Base-by-base conservation (phyloP, 2,888 invertebrate species). In the Seladonia tumulorum region DNA sequence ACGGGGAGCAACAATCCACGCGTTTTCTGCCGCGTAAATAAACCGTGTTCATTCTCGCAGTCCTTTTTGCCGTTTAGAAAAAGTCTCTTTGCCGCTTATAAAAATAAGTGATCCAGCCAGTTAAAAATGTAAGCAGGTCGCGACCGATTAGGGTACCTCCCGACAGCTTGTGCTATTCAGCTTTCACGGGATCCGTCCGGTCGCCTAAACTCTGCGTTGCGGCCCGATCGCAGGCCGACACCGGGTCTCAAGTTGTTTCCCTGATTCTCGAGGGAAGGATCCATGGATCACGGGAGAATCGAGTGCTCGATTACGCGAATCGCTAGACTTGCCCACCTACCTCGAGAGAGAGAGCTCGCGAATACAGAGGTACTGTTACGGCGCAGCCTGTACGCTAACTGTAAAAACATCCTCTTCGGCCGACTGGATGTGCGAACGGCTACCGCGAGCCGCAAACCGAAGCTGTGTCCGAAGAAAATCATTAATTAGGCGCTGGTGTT, bases 311-410 rank as follows among this genome's bases (percentile, higher is more conserved):
- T 63, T 29, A 63, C 63, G 16, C 63, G 63, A 63, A 63, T 63
- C 63, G 63, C 63, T 63, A 63, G 63, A 63, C 29, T 29, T 63
- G 60, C 60, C 66, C 66, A 18, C 66, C 66, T 35, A 35, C 29
- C 60, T 57, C 42, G 63, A n/a, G n/a, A n/a, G 29, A 18, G 66
- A 57, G 60, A 84, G 76, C 79, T 71, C 76, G 66, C 78, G 81
- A 75, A 82, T 89, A 66, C 66, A 66, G 66, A 66, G 66, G 29
- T 35, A 93, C 93, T 92, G 93, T 93, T 92, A 91, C 88, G 84
- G 87, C 87, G 77, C 87, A 87, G 85, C 90, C 79, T 82, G 85
- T 86, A 90, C n/a, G 89, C 89, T 93, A 93, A 93, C 93, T 93
- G 93, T 93, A 86, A 93, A 92, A 92, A 88, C 91, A 85, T 90